phyloP scores from a whole-genome alignment of 2,113 vertebrate genomes.

The Cepphus grylle region DNA sequence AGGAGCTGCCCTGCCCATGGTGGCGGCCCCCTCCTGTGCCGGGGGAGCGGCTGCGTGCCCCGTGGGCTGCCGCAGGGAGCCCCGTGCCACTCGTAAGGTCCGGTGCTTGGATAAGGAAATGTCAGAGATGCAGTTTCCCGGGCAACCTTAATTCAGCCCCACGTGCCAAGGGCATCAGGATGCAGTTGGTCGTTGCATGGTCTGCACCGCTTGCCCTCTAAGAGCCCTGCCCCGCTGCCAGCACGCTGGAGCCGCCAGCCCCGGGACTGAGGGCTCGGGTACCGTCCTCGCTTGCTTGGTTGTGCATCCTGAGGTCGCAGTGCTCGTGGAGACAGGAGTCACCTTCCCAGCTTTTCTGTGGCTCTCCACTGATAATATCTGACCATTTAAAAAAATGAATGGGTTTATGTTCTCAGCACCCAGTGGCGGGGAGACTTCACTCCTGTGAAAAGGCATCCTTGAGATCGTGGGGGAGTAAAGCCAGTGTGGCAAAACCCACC shows the following conservation, averaged over 20 bases:
- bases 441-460: neutral
- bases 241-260: neutral
- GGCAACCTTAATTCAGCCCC: neutral
- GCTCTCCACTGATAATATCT: neutral
- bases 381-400: neutral
- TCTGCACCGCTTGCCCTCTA: neutral
- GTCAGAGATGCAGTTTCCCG: neutral
- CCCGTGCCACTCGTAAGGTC: fast-evolving
- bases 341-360: neutral
- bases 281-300: fast-evolving
- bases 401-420: neutral
- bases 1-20: fast-evolving
- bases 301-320: fast-evolving
- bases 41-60: fast-evolving
- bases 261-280: fast-evolving
- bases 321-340: neutral
- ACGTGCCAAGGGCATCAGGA: neutral
- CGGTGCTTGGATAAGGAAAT: neutral
- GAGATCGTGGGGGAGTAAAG: neutral
- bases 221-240: neutral
- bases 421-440: fast-evolving
- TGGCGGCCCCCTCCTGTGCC: fast-evolving
- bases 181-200: fast-evolving
- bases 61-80: neutral
- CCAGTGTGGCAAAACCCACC: neutral